Evolutionary conservation across 2,797 vertebrate genomes (phyloP).

Genomic region (Spea hammondii): DNA sequence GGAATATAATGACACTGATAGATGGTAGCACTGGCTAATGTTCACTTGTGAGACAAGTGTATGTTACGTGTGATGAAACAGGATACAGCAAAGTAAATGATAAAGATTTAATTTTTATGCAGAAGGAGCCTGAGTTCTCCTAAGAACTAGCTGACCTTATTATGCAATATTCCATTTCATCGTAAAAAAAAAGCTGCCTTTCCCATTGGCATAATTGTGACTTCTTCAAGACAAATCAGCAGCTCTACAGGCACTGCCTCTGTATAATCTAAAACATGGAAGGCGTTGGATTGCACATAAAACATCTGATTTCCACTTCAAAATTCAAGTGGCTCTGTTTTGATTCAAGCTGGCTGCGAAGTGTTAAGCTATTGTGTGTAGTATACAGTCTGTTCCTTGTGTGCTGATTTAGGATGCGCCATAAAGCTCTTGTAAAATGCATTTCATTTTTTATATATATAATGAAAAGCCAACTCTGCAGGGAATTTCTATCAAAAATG

Average conservation of each 20-base stretch:
- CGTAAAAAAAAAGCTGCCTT: not conserved
- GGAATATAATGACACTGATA: conserved; percentile 54
- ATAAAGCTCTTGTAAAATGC: conserved; percentile 38
- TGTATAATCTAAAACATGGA: not conserved
- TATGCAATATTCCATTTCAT: conserved; percentile 5
- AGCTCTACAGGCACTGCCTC: not conserved
- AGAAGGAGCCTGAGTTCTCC: conserved; percentile 21
- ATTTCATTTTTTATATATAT: conserved; percentile 30
- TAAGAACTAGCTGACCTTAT: conserved; percentile 7
- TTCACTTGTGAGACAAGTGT: conserved; percentile 46
- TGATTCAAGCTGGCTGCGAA: conserved; percentile 25
- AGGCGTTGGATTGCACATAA: conserved; percentile 20
- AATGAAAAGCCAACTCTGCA: conserved; percentile 23
- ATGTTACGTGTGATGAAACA: conserved; percentile 49
- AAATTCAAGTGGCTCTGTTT: conserved; percentile 7
- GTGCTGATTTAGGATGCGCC: conserved; percentile 34
- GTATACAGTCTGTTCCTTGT: conserved; percentile 15
- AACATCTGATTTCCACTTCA: conserved; percentile 19
- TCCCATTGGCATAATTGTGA: not conserved
- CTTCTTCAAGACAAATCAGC: not conserved
- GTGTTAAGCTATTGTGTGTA: conserved; percentile 39
- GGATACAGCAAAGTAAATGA: conserved; percentile 53
- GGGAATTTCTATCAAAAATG: conserved; percentile 25
- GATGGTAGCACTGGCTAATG: conserved; percentile 51
- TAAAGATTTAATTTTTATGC: conserved; percentile 49